These are phyloP conservation scores for Lates calcarifer DNA, from an alignment of 2,113 vertebrate genomes.

Conservation along the genomic window DNA sequence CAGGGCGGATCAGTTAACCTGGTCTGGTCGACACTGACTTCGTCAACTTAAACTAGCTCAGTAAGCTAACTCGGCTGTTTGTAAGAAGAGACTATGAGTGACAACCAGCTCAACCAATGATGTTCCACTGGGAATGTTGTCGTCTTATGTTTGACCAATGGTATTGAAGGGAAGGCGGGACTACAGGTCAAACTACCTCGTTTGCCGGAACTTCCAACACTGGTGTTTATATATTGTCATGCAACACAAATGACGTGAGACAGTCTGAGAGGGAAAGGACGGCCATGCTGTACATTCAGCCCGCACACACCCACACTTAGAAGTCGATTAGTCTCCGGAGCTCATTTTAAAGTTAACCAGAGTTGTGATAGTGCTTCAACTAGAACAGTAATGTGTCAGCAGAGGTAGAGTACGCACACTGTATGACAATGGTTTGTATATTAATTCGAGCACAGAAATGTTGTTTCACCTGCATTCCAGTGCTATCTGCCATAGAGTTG, in stretches of 20 bases:
- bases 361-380: background rate
- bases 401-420: background rate
- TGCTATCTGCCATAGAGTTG: background rate
- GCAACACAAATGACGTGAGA: conserved; percentile 44
- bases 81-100: conserved; percentile 16
- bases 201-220: conserved; percentile 59
- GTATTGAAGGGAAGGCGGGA: conserved; percentile 53
- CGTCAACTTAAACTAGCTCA: conserved; percentile 53
- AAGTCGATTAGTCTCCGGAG: background rate
- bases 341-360: background rate
- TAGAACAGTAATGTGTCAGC: background rate
- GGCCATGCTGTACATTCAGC: fast-evolving
- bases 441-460: no score
- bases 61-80: conserved; percentile 53
- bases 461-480: background rate
- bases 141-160: conserved; percentile 31
- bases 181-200: conserved; percentile 68
- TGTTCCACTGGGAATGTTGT: fast-evolving
- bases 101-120: conserved; percentile 54
- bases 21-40: background rate
- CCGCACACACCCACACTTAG: background rate
- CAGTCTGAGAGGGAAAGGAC: background rate
- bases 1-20: fast-evolving
- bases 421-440: background rate
- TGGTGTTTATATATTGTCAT: conserved; percentile 66